phyloP scores from a whole-genome alignment of 1,140 invertebrate species.

The Charaxes varanes region DNA sequence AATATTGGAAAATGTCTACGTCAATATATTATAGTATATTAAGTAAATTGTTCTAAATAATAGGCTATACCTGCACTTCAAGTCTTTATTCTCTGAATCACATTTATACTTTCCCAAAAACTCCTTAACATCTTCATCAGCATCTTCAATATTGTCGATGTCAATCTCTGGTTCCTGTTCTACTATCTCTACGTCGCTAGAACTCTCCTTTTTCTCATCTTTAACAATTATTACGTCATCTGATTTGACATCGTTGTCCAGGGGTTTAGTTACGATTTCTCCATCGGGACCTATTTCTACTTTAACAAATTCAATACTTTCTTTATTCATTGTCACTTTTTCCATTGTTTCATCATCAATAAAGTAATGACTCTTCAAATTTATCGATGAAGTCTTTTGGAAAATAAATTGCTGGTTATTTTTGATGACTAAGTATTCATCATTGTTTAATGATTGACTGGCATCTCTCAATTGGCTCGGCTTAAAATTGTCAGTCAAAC shows the following conservation, averaged over 20 bases:
- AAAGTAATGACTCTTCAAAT: conserved; percentile 18
- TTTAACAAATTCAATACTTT: conserved; percentile 44
- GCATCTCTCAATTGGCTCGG: conserved; percentile 47
- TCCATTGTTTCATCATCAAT: background rate
- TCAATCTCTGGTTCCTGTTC: conserved; percentile 45
- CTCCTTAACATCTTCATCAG: conserved; percentile 54
- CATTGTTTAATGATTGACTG: conserved; percentile 42
- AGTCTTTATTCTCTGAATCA: conserved; percentile 30
- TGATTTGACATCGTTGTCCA: conserved; percentile 33
- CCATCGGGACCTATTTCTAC: conserved; percentile 51
- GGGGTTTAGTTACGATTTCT: conserved; percentile 45
- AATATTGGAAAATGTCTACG: no score
- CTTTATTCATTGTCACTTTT: conserved; percentile 10
- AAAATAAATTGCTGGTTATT: conserved; percentile 65
- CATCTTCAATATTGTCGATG: conserved; percentile 57
- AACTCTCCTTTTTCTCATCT: conserved; percentile 40
- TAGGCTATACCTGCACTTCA: conserved; percentile 51
- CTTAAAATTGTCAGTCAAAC: conserved; percentile 49
- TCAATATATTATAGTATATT: conserved; percentile 11
- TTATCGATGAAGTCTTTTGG: conserved; percentile 38
- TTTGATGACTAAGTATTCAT: conserved; percentile 60
- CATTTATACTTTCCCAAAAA: conserved; percentile 57
- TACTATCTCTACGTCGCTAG: conserved; percentile 57
- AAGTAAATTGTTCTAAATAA: background rate
- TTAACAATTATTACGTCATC: conserved; percentile 47